Conservation (phyloP, 2,888 invertebrate species). For the Stenchaetothrips biformis region DNA sequence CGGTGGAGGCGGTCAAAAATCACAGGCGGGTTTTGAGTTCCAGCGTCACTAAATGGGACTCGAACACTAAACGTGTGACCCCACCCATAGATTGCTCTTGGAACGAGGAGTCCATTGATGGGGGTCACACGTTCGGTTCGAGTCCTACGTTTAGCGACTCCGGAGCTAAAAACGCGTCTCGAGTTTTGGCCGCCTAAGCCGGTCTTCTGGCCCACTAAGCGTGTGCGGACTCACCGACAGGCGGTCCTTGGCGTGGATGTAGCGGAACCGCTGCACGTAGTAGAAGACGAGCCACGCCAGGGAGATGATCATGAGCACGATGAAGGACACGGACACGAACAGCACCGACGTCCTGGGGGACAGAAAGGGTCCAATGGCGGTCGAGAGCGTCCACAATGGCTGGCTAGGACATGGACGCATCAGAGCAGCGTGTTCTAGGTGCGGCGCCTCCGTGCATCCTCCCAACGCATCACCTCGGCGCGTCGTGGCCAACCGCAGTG, state of each 20-base stretch:
- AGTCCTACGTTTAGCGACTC: too few relatives aligned
- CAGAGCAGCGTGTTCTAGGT: not conserved
- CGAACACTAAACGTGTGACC: too few relatives aligned
- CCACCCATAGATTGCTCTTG: too few relatives aligned
- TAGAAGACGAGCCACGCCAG: slow-evolving; percentile 94
- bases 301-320: slow-evolving; percentile 90
- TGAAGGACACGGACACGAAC: slow-evolving; percentile 92
- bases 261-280: slow-evolving; percentile 90
- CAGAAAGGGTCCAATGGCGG: slow-evolving; percentile 33
- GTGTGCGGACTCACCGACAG: slow-evolving; percentile 64
- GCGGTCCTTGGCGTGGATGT: slow-evolving; percentile 90
- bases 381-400: too few relatives aligned
- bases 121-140: too few relatives aligned
- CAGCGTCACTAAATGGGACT: too few relatives aligned
- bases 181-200: too few relatives aligned
- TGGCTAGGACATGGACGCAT: not conserved
- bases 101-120: too few relatives aligned
- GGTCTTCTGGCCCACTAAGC: not conserved
- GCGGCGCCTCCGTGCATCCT: too few relatives aligned
- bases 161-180: too few relatives aligned
- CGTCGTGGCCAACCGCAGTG: not conserved
- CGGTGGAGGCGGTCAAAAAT: too few relatives aligned
- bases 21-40: too few relatives aligned
- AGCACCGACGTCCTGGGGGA: slow-evolving; percentile 79
- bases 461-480: not conserved